Evolutionary conservation across 2,113 vertebrate species (phyloP), one percentile per base, ranked within the genome.

Genomic region (Cichladusa arquata): DNA sequence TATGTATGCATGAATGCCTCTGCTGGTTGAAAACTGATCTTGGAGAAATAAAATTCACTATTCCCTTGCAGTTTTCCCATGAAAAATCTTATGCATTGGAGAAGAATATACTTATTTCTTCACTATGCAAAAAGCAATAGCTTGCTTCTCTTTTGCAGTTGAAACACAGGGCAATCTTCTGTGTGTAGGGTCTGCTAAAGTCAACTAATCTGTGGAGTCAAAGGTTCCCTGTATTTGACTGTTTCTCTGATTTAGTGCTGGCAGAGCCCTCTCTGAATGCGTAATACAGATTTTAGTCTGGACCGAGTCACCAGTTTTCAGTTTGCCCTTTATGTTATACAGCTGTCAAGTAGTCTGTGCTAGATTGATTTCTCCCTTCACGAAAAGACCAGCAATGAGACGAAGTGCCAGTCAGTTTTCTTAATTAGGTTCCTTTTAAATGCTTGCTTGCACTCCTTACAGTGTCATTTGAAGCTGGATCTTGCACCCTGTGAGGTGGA

Each of bases 381-480:
- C 44, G 54, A 60, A 67, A 92, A 95, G 91, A 94, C 60, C 76
- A 81, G 57, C 72, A 95, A 77, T 51, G 31, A 93, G 82, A 96
- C 48, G 79, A 93, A 89, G 51, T 74, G 82, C 70, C 86, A 95
- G 81, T 95, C 96, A 95, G 86, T 95, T 96, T 97, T 92, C 87
- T 77, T 96, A 96, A 96, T 97, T 95, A 97, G 72, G 28, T 80
- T 93, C 66, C 66, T n/a, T 81, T 95, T 66, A 72, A 97, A 96
- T 69, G 76, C 70, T 90, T 83, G 40, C 80, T 91, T 93, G 66
- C 79, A 62, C 65, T 96, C 40, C 74, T 87, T 65, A n/a, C 74
- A 77, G 61, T 48, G 66, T 79, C 70, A 92, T 81, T 48, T 85
- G 66, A 77, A 90, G 36, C 48, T 78, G 77, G 19, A 56, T 94